Conservation (phyloP, 2,113 vertebrate species). For the Trichomycterus rosablanca region DNA sequence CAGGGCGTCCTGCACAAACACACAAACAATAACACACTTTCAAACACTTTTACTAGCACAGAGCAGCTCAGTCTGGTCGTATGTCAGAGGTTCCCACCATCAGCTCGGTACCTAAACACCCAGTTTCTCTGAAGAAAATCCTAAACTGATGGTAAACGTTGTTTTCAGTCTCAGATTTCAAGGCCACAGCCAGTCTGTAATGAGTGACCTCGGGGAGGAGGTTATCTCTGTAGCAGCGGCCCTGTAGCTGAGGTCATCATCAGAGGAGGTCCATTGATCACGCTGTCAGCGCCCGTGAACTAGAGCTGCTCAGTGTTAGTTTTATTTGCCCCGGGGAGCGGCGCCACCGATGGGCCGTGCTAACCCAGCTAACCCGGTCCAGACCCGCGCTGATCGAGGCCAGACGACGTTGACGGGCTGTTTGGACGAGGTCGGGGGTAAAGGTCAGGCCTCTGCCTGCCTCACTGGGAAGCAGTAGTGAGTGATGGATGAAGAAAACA, state of each 20-base stretch:
- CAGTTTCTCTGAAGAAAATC: too few species aligned
- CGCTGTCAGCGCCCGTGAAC: constrained; percentile 78
- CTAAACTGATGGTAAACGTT: too few species aligned
- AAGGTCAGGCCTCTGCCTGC: constrained; percentile 31
- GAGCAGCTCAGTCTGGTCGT: neutral
- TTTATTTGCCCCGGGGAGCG: constrained; percentile 80
- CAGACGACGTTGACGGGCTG: constrained; percentile 26
- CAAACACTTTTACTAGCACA: constrained; percentile 18
- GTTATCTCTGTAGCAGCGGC: constrained; percentile 31
- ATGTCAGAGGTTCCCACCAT: too few species aligned
- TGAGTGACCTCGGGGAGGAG: constrained; percentile 11
- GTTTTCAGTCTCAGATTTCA: constrained; percentile 28
- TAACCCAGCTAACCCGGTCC: constrained; percentile 66
- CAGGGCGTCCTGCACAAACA: constrained; percentile 81
- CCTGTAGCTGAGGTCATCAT: constrained; percentile 39
- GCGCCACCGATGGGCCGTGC: constrained; percentile 65
- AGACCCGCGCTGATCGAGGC: constrained; percentile 63
- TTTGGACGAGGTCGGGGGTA: constrained; percentile 28
- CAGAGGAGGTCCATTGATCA: constrained; percentile 77
- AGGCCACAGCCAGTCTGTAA: constrained; percentile 22
- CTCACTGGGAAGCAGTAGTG: constrained; percentile 26
- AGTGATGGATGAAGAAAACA: constrained; percentile 32
- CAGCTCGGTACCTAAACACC: too few species aligned
- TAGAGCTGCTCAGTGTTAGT: constrained; percentile 82
- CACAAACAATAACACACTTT: constrained; percentile 31